These are phyloP conservation scores for Agonopterix arenella DNA, from an alignment of 2,888 invertebrate genomes.

Conservation along the genomic window DNA sequence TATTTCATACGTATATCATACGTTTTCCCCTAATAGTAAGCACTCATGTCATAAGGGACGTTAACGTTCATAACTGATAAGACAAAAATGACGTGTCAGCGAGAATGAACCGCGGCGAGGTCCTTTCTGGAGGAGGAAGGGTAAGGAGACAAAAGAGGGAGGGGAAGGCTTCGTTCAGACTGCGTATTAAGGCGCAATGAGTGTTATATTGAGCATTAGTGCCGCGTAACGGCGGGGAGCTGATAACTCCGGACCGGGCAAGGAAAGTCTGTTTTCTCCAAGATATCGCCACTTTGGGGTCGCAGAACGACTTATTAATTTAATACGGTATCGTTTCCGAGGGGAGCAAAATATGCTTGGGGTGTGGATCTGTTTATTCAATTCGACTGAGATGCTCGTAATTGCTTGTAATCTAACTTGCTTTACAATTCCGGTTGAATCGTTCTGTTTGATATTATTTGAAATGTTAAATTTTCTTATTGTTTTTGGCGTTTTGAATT, in stretches of 20 bases:
- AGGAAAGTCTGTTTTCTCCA: constrained; percentile 31
- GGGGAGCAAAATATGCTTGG: constrained; percentile 21
- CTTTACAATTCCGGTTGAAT: constrained; percentile 16
- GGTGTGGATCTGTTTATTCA: constrained; percentile 28
- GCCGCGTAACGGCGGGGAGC: constrained; percentile 25
- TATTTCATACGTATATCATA: no score
- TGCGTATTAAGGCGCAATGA: constrained; percentile 33
- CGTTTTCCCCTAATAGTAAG: constrained; percentile 1
- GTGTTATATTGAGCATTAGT: constrained; percentile 49
- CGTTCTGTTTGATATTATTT: no score
- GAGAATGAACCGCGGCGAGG: constrained; percentile 8
- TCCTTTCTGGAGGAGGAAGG: constrained; percentile 9
- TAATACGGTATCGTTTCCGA: constrained; percentile 36
- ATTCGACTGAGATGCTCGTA: constrained; percentile 18
- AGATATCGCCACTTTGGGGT: constrained; percentile 34
- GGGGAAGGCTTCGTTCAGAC: constrained; percentile 7
- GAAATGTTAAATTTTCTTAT: no score
- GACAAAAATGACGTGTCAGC: constrained; percentile 40
- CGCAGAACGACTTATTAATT: constrained; percentile 46
- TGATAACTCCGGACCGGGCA: constrained; percentile 16
- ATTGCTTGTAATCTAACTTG: constrained; percentile 27
- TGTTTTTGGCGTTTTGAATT: no score
- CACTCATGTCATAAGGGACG: constrained; percentile 27
- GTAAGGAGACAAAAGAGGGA: neutral
- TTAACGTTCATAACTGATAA: constrained; percentile 28